Evolutionary conservation across 2,888 invertebrate species (phyloP).

Genomic region (Lithophane leautieri): DNA sequence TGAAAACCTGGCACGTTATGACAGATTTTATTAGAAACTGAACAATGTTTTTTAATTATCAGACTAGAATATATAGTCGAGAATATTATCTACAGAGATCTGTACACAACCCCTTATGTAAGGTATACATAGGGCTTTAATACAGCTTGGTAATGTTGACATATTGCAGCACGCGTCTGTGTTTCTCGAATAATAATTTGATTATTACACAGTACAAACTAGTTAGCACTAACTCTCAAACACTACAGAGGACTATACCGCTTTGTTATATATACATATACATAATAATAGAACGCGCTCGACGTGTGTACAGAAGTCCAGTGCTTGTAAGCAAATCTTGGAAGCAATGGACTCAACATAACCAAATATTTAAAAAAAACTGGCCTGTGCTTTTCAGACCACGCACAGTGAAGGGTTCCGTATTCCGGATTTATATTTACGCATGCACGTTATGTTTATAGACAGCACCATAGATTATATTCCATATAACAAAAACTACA

Average conservation of each 20-base stretch:
- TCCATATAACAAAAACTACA: too few species aligned
- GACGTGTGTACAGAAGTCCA: not conserved
- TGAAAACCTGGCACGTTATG: not conserved
- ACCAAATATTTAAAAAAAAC: too few species aligned
- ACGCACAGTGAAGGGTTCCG: too few species aligned
- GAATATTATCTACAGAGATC: not conserved
- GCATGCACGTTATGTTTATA: too few species aligned
- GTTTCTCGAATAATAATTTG: slow-evolving; percentile 35
- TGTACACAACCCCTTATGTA: not conserved
- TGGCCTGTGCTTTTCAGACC: too few species aligned
- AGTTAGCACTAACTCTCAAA: slow-evolving; percentile 30
- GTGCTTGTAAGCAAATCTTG: not conserved
- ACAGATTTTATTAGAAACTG: not conserved
- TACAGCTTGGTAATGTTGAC: slow-evolving; percentile 40
- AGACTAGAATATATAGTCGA: too few species aligned
- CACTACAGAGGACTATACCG: not conserved
- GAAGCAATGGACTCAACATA: not conserved
- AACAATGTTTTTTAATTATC: not conserved
- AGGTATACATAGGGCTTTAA: not conserved
- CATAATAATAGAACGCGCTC: not conserved
- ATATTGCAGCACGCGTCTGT: slow-evolving; percentile 33
- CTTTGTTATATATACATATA: too few species aligned
- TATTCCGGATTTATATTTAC: too few species aligned
- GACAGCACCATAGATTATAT: too few species aligned
- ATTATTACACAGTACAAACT: slow-evolving; percentile 50